Conservation (phyloP, 2,888 invertebrate genomes). For the Girardia tigrina region DNA sequence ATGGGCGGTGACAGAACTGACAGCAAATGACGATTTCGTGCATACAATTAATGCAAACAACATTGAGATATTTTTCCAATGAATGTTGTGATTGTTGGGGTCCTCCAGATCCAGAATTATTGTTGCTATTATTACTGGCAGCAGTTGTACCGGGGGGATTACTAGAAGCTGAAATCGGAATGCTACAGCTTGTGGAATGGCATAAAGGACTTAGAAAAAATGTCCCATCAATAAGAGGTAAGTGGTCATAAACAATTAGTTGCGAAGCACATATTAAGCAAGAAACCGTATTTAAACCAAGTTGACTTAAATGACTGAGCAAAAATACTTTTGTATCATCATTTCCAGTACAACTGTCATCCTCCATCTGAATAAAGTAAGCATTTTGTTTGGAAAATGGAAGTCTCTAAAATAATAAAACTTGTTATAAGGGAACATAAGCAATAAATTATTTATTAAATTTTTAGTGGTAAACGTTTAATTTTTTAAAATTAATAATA, state of each 20-base stretch:
- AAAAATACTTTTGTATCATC: constrained; percentile 92
- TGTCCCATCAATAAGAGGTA: constrained; percentile 89
- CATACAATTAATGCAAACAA: constrained; percentile 75
- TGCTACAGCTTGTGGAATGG: constrained; percentile 34
- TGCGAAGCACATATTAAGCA: constrained; percentile 70
- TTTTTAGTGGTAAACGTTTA: neutral
- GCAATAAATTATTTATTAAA: neutral
- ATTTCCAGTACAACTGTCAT: constrained; percentile 92
- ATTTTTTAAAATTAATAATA: too few species aligned
- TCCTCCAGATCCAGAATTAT: neutral
- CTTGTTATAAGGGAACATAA: too few species aligned
- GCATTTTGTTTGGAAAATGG: constrained; percentile 91
- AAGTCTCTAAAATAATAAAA: constrained; percentile 51
- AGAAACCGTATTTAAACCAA: constrained; percentile 69
- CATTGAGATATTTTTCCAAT: constrained; percentile 64
- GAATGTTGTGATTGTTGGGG: neutral
- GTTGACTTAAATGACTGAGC: constrained; percentile 76
- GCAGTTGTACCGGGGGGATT: neutral
- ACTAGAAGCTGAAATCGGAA: constrained; percentile 28
- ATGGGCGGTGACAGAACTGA: constrained; percentile 68
- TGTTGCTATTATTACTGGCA: neutral
- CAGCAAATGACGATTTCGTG: constrained; percentile 57
- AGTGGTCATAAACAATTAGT: constrained; percentile 83
- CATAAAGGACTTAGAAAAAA: constrained; percentile 75
- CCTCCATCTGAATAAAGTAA: constrained; percentile 98